phyloP scores from a whole-genome alignment of 2,888 invertebrate genomes.

The Crematogaster levior region DNA sequence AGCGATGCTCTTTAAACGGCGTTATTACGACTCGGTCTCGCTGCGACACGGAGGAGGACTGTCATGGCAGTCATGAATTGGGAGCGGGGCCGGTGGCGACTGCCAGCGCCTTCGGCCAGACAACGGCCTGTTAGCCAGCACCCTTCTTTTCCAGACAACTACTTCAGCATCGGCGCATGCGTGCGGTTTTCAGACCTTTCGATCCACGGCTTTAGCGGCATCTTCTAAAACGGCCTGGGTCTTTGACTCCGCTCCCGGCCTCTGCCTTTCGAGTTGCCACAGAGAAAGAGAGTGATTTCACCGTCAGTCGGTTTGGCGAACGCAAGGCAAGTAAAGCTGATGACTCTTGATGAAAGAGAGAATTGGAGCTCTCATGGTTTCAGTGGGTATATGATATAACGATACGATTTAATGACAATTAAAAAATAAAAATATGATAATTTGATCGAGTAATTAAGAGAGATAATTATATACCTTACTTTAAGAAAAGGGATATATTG shows the following conservation, averaged over 20 bases:
- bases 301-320: conserved; percentile 20
- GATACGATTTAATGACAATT: not conserved
- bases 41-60: conserved; percentile 72
- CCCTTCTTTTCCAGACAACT: conserved; percentile 62
- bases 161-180: conserved; percentile 59
- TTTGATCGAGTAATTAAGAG: not conserved
- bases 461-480: not conserved
- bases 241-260: conserved; percentile 17
- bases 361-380: not conserved
- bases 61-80: conserved; percentile 90
- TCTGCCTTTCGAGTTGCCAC: not conserved
- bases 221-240: conserved; percentile 35
- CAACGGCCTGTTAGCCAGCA: conserved; percentile 64
- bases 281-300: conserved; percentile 22
- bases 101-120: conserved; percentile 68
- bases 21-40: conserved; percentile 55
- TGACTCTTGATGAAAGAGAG: not conserved
- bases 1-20: conserved; percentile 53
- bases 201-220: conserved; percentile 50
- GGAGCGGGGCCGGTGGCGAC: conserved; percentile 69
- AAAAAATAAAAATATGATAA: not conserved
- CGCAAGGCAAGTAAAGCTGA: not conserved
- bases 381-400: too few species aligned
- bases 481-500: not conserved
- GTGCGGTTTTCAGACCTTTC: conserved; percentile 48